Conservation (phyloP, 2,888 invertebrate species). For the Trissolcus japonicus region DNA sequence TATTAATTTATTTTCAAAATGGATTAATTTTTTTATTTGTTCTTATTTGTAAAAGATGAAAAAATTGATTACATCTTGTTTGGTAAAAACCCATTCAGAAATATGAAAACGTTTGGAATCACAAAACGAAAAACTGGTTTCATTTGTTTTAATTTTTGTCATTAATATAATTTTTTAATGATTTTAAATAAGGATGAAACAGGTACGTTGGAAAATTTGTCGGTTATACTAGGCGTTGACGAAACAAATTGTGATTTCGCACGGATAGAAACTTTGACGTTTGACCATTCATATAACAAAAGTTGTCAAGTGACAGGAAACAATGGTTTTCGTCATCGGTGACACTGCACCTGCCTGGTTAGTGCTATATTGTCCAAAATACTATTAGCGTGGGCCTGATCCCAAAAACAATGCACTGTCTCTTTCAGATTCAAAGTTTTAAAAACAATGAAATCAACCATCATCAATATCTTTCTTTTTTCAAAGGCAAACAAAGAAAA, state of each 20-base stretch:
- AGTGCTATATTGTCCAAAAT: slow-evolving; percentile 34
- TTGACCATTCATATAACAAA: slow-evolving; percentile 8
- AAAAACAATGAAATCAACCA: no score
- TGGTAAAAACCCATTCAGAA: no score
- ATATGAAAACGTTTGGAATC: no score
- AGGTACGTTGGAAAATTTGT: slow-evolving; percentile 11
- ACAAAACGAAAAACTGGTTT: no score
- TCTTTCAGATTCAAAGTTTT: background rate
- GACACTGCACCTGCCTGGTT: slow-evolving; percentile 32
- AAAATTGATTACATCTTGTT: no score
- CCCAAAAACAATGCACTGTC: background rate
- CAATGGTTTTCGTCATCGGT: slow-evolving; percentile 25
- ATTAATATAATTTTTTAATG: background rate
- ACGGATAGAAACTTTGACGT: slow-evolving; percentile 22
- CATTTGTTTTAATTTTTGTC: no score
- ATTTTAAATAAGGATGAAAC: background rate
- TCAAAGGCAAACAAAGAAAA: no score
- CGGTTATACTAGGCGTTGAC: slow-evolving; percentile 29
- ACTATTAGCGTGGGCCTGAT: slow-evolving; percentile 2
- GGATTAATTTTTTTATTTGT: no score
- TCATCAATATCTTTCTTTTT: no score
- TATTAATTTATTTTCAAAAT: no score
- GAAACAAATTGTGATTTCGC: slow-evolving; percentile 40
- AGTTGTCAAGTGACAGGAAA: slow-evolving; percentile 23
- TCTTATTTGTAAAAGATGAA: no score